phyloP scores from a whole-genome alignment of 1,140 invertebrate species.

The Drosophila athabasca region DNA sequence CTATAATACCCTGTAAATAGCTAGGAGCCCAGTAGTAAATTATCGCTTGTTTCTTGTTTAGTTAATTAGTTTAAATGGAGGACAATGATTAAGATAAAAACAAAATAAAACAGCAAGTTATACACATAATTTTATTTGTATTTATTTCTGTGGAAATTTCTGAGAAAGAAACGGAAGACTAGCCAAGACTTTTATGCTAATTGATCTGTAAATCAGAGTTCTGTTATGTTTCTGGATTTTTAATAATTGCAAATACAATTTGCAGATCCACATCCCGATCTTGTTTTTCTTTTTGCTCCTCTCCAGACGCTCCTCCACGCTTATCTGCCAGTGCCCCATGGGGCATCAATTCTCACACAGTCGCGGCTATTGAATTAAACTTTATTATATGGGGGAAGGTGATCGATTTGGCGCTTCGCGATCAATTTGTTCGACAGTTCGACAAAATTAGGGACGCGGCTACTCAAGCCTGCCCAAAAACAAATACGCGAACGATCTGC shows the following conservation, averaged over 20 bases:
- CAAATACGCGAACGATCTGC: constrained; percentile 63
- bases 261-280: neutral
- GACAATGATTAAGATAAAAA: constrained; percentile 60
- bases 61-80: constrained; percentile 65
- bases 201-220: too few species aligned
- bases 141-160: neutral
- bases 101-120: constrained; percentile 27
- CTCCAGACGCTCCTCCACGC: constrained; percentile 13
- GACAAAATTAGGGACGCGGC: constrained; percentile 63
- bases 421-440: constrained; percentile 82
- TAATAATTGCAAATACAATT: too few species aligned
- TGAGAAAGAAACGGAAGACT: neutral
- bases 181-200: too few species aligned
- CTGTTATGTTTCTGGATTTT: too few species aligned
- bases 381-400: constrained; percentile 77
- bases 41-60: constrained; percentile 66
- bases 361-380: constrained; percentile 51
- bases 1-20: constrained; percentile 57
- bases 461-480: constrained; percentile 43
- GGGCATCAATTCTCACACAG: constrained; percentile 67
- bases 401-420: constrained; percentile 83
- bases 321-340: constrained; percentile 29
- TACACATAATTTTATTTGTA: neutral
- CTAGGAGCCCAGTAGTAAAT: constrained; percentile 63
- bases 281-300: neutral